phyloP scores from a whole-genome alignment of 2,797 vertebrate species.

The Oreortyx pictus region DNA sequence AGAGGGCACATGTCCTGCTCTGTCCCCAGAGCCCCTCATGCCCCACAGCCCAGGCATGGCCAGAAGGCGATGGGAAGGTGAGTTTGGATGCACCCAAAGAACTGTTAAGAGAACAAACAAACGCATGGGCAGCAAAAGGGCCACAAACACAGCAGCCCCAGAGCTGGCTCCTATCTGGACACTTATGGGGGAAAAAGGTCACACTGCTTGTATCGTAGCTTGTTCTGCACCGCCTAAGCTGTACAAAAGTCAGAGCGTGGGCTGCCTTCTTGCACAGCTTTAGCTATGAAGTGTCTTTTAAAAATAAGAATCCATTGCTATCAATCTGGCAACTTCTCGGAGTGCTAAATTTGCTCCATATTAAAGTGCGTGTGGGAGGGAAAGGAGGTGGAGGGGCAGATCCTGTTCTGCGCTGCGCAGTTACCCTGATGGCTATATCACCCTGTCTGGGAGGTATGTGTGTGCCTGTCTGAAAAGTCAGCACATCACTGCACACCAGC shows the following conservation, averaged over 20 bases:
- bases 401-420: neutral
- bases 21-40: neutral
- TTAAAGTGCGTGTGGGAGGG: rapidly evolving
- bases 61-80: neutral
- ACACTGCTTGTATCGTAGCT: neutral
- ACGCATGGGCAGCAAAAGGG: neutral
- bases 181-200: neutral
- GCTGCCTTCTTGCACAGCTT: neutral
- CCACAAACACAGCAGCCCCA: neutral
- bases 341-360: rapidly evolving
- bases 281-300: neutral
- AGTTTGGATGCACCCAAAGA: neutral
- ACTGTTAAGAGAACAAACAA: neutral
- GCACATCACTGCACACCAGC: conserved; percentile 38
- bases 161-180: neutral
- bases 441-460: neutral
- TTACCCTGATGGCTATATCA: neutral
- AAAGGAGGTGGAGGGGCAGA: neutral
- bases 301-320: neutral
- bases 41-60: rapidly evolving
- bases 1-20: rapidly evolving
- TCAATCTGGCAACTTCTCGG: neutral
- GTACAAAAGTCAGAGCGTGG: neutral
- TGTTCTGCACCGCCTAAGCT: rapidly evolving
- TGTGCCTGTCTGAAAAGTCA: neutral